Evolutionary conservation across 2,888 invertebrate genomes (phyloP), one percentile per base, ranked within the genome.

Genomic region (Hydraecia micacea): DNA sequence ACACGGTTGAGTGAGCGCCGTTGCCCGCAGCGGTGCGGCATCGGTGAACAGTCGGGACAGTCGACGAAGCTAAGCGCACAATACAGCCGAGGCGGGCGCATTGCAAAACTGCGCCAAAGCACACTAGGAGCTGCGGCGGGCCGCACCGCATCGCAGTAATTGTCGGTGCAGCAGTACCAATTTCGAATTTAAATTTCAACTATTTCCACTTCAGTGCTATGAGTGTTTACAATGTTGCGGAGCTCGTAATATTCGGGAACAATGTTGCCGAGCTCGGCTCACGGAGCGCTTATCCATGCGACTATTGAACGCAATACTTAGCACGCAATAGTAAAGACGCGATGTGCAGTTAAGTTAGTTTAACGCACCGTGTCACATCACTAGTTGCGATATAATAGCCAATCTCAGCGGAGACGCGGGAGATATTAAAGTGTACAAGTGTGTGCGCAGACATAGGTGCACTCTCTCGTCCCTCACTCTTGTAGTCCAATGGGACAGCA

Each of bases 231-330:
- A 42, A 46, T 46, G 28, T 11, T 11, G 28, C 28, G 42, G 39
- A 42, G n/a, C n/a, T 42, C 66, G n/a, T 8, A n/a, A 49, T 21
- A 18, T 4, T 49, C 13, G n/a, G 21, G 49, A 36, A 71, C 52
- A 55, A 72, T 71, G 11, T 72, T 25, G 18, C 52, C 25, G 39
- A 52, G 73, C 52, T 71, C 73, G 28, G 52, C 32, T n/a, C 11
- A 7, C 11, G 32, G 25, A 15, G 49, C 21, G 52, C 15, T 39
- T 39, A 39, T 72, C 28, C 39, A 11, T 28, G 28, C 11, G 39
- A 36, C 42, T 9, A 5, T 28, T 63, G 55, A 32, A 32, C 32
- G 32, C 32, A 32, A 32, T 32, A n/a, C n/a, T n/a, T n/a, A 32
- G 32, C 32, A 32, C 32, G 32, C 32, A 32, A 32, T 32, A 32